Base-by-base conservation (phyloP, 2,797 vertebrate genomes). In the Limosa lapponica region DNA sequence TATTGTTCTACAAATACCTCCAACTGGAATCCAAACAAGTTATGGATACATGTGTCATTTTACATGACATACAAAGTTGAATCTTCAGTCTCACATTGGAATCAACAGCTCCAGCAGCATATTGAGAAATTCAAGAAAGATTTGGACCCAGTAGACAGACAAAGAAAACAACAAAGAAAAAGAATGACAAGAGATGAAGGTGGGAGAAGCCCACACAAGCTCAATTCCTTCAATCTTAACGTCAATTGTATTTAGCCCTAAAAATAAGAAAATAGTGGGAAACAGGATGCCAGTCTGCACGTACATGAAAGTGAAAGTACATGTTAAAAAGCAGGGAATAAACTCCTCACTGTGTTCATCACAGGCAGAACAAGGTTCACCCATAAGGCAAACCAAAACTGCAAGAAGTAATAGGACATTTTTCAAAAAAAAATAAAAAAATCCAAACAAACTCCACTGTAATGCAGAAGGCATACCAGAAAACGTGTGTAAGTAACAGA, bases 161-260 rank as follows among this genome's bases (percentile, higher is more conserved):
- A 54, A 54, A 54, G 49, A 66, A 93, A 91, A 24, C 15, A 71
- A 24, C 10, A 41, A 32, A 49, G 4, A 28, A 43, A 70, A 73
- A 81, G 62, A 75, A 64, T 13, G n/a, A 71, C 14, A 86, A 65
- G 16, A 82, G 23, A 6, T 52, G 18, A 66, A 55, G 43, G 12
- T 5, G 12, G 7, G 0, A 0, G 12, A 22, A 78, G 57, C 23
- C 25, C 32, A 83, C 8, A 39, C 5, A n/a, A 41, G 4, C 17
- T 62, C 16, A 84, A 3, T 51, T 82, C 16, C 54, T 51, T 82
- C 28, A 48, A 5, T 71, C 19, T 84, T 61, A 49, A 54, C 0
- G 1, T 54, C n/a, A 23, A 12, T 55, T 82, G 4, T 14, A 59
- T 74, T 59, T 66, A 81, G 36, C 17, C n/a, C 39, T 58, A 28